These are phyloP conservation scores for Myotis davidii DNA, from an alignment of 2,113 vertebrate genomes.

Conservation along the genomic window DNA sequence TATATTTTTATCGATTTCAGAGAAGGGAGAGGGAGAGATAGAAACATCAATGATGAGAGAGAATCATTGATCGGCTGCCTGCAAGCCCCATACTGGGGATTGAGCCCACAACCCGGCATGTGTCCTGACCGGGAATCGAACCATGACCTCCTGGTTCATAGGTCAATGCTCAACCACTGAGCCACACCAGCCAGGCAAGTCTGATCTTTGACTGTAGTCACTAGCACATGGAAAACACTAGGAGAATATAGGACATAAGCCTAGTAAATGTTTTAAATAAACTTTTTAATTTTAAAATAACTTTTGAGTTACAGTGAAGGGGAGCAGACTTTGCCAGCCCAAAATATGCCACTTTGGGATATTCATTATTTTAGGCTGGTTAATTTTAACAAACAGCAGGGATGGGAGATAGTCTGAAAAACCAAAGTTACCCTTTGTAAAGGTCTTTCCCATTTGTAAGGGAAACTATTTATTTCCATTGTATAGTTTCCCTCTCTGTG, in stretches of 20 bases:
- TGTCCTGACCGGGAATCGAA: too few species aligned
- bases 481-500: not conserved
- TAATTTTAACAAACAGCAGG: not conserved
- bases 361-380: not conserved
- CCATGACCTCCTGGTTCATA: too few species aligned
- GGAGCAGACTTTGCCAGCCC: not conserved
- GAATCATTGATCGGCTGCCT: too few species aligned
- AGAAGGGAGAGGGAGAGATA: too few species aligned
- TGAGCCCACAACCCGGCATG: too few species aligned
- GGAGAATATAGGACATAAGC: not conserved
- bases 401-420: not conserved
- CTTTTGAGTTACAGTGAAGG: not conserved
- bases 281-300: slow-evolving; percentile 3
- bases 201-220: not conserved
- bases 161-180: too few species aligned
- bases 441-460: not conserved
- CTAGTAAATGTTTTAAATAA: not conserved
- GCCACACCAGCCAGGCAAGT: too few species aligned
- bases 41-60: too few species aligned
- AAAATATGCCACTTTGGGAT: not conserved
- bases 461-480: not conserved
- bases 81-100: too few species aligned
- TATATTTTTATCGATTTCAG: too few species aligned
- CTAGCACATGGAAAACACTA: not conserved
- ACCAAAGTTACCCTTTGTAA: too few species aligned